Conservation (phyloP, 2,888 invertebrate genomes). For the Caenorhabditis angaria region DNA sequence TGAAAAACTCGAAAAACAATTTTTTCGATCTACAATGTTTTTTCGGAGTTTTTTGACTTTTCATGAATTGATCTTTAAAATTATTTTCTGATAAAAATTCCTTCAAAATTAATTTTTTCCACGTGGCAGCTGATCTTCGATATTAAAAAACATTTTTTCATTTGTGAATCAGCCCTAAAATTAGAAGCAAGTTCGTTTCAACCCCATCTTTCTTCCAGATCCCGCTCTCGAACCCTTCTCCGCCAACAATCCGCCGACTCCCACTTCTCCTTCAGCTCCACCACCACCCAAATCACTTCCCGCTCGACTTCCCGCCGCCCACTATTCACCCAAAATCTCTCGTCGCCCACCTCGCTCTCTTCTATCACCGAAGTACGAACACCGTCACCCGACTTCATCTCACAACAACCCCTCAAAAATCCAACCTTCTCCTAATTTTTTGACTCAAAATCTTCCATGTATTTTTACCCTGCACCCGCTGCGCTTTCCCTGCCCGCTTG, state of each 20-base stretch:
- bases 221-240: not conserved
- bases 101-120: too few species aligned
- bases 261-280: not conserved
- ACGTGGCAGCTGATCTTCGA: too few species aligned
- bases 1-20: too few species aligned
- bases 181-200: too few species aligned
- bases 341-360: not conserved
- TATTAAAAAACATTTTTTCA: too few species aligned
- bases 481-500: not conserved
- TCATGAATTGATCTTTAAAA: too few species aligned
- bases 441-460: not conserved
- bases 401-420: not conserved
- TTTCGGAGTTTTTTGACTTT: too few species aligned
- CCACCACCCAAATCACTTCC: not conserved
- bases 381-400: not conserved
- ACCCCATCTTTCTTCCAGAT: not conserved
- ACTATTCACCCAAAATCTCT: not conserved
- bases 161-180: too few species aligned
- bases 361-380: not conserved
- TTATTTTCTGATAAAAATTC: too few species aligned
- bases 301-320: not conserved
- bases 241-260: not conserved
- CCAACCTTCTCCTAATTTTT: conserved; percentile 1
- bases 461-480: too few species aligned
- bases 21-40: too few species aligned